Evolutionary conservation across 2,797 vertebrate species (phyloP), one percentile per base, ranked within the genome.

Genomic region (Allobates femoralis): DNA sequence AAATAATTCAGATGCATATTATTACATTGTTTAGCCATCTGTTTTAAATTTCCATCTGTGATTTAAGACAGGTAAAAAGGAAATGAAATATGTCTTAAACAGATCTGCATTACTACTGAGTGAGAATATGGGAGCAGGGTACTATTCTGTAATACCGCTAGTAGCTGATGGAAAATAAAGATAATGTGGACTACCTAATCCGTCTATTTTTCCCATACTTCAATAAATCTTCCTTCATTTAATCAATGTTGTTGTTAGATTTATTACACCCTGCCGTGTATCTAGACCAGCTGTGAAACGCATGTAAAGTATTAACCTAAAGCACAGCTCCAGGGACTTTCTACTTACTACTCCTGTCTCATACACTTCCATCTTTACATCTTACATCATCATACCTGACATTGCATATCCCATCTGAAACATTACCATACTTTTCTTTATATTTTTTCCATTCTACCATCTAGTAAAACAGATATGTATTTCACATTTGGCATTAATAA

Each of bases 91-190:
- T 76, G 78, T 8, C 21, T 76, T 64, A 86, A 86, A 76, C 41
- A 81, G 60, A 85, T n/a, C n/a, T 58, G 80, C 30, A 69, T 82
- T 75, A 53, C 79, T 69, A 77, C 15, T 18, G 32, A 78, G n/a
- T 69, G 30, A 64, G 28, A 69, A 11, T 32, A 55, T 46, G 37
- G 55, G 46, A 55, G 67, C 60, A 28, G 37, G 21, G 56, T 60
- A 60, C 12, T 79, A 18, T 32, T 80, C 37, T 14, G 50, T 73
- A 80, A 64, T 75, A 76, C 15, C 16, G 7, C n/a, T 56, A 62
- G 62, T 26, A 83, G 66, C 14, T 71, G 60, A 87, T 83, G 73
- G 85, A 71, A 86, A 86, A 86, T 86, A 76, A 67, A 77, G 80
- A 78, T 81, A 76, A 78, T 56, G 69, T 34, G 53, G 32, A 41